Conservation (phyloP, 2,797 vertebrate species). For the Ctenosaura bakeri region DNA sequence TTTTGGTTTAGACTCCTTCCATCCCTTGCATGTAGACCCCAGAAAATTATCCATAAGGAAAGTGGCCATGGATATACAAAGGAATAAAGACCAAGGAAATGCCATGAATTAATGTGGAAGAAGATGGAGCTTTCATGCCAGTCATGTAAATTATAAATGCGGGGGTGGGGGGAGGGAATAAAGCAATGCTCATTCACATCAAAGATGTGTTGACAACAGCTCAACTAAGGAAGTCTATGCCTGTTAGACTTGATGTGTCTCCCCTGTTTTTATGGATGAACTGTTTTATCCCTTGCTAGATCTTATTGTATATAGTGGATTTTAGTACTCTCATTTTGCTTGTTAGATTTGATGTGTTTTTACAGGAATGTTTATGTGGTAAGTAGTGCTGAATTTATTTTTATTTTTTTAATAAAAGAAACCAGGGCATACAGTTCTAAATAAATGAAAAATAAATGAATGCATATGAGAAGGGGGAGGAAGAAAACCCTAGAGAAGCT, state of each 20-base stretch:
- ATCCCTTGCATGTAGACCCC: neutral
- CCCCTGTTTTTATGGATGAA: neutral
- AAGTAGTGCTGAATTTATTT: neutral
- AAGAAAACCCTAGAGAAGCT: neutral
- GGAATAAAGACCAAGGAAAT: neutral
- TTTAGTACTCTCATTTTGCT: neutral
- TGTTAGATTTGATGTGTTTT: neutral
- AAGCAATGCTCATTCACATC: neutral
- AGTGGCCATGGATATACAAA: neutral
- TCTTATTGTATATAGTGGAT: neutral
- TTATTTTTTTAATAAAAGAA: neutral
- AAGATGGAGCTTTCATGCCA: neutral
- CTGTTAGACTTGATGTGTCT: neutral
- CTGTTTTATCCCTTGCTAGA: neutral
- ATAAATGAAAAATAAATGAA: neutral
- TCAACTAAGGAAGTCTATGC: neutral
- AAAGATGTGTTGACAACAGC: neutral
- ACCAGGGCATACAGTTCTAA: neutral
- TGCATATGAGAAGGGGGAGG: neutral
- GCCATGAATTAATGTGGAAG: neutral
- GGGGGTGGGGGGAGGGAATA: neutral
- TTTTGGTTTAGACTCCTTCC: neutral
- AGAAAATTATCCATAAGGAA: too few species aligned
- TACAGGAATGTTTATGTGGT: neutral
- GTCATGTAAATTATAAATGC: neutral